phyloP scores from a whole-genome alignment of 1,140 invertebrate species.

The Lanistes nyassanus region DNA sequence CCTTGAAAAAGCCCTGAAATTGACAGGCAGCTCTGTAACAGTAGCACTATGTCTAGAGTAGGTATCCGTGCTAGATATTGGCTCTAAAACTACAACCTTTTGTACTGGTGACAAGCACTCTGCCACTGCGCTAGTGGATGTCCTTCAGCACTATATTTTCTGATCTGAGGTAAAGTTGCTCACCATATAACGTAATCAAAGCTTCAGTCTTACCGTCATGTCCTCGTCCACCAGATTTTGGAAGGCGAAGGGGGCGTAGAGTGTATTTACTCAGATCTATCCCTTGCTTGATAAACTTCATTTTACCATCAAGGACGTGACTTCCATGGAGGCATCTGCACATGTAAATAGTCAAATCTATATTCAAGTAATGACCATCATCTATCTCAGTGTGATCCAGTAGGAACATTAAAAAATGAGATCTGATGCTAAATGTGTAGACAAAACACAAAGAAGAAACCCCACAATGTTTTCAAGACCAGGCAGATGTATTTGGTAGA shows the following conservation, averaged over 20 bases:
- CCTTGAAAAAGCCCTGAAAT: too few relatives aligned
- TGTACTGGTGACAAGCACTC: too few relatives aligned
- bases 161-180: too few relatives aligned
- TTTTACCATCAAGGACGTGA: conserved; percentile 23
- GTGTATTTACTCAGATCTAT: conserved; percentile 54
- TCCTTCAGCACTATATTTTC: too few relatives aligned
- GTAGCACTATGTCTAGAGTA: too few relatives aligned
- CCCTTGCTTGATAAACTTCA: conserved; percentile 44
- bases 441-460: too few relatives aligned
- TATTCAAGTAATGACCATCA: neutral
- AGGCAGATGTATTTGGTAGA: conserved; percentile 1
- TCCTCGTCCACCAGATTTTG: conserved; percentile 56
- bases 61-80: too few relatives aligned
- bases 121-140: too few relatives aligned
- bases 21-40: too few relatives aligned
- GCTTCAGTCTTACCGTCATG: conserved; percentile 47
- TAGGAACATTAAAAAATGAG: too few relatives aligned
- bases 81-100: too few relatives aligned
- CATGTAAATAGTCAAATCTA: neutral
- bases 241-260: conserved; percentile 41
- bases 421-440: too few relatives aligned
- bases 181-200: neutral
- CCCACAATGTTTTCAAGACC: neutral
- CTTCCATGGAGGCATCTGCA: conserved; percentile 27
- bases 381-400: neutral